Evolutionary conservation across 2,797 vertebrate genomes (phyloP).

Genomic region (Ceryle rudis): DNA sequence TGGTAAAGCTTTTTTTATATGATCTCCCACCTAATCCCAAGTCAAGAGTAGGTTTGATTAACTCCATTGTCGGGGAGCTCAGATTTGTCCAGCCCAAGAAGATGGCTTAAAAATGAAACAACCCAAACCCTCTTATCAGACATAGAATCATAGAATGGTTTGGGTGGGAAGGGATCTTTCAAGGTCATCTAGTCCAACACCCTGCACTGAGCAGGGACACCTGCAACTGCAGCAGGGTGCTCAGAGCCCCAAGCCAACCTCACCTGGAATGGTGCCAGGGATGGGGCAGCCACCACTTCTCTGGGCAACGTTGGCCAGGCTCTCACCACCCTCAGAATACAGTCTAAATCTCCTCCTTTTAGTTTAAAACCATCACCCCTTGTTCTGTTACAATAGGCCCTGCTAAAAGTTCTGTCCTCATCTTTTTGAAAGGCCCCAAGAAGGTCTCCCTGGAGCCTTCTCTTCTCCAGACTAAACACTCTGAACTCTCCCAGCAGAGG

Average conservation of each 20-base stretch:
- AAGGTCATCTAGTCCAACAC: neutral
- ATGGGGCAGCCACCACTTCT: too few relatives aligned
- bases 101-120: neutral
- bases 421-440: too few relatives aligned
- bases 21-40: neutral
- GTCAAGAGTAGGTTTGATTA: neutral
- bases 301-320: too few relatives aligned
- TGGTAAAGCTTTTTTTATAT: neutral
- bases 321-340: too few relatives aligned
- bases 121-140: neutral
- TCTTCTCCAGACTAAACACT: too few relatives aligned
- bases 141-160: neutral
- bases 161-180: neutral
- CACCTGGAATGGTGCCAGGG: neutral
- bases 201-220: neutral
- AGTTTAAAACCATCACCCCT: too few relatives aligned
- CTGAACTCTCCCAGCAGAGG: too few relatives aligned
- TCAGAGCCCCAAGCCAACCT: neutral
- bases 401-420: too few relatives aligned
- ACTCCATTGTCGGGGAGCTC: neutral
- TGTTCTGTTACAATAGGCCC: too few relatives aligned
- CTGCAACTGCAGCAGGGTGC: neutral
- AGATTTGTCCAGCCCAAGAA: neutral
- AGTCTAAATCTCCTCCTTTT: too few relatives aligned
- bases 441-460: too few relatives aligned